Base-by-base conservation (phyloP, 2,888 invertebrate species). In the Cerceris ruficornis region DNA sequence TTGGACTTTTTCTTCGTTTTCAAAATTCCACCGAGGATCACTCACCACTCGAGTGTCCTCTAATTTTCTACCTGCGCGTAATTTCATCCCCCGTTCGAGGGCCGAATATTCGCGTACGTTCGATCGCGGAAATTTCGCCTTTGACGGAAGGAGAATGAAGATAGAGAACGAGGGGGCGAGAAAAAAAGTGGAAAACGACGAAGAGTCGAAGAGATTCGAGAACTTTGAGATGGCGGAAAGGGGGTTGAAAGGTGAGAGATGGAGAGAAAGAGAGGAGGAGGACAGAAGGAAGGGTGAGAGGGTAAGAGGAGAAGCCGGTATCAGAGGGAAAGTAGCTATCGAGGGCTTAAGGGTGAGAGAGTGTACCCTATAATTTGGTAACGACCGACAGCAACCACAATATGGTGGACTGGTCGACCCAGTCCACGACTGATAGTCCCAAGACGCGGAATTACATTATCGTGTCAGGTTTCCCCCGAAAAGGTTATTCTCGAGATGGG, bases 361-460 rank as follows among this genome's bases (percentile, higher is more conserved):
- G 5, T 42, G 43, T 8, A 42, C 43, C 39, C 15, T 13, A 62
- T 62, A 69, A 69, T 43, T 55, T 62, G 14, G 59, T 54, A 64
- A 69, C 39, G 39, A 50, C 15, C 8, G 11, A 14, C 58, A 58
- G 58, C 42, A 6, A 42, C 58, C 6, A 5, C 54, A 54, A 15
- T 1, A 54, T 13, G 43, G 43, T 15, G 68, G 52, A 50, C 11
- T 41, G 17, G 28, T 28, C 28, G 64, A 55, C 14, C 69, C n/a
- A 42, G 52, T 42, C 9, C 9, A 60, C 28, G 50, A 66, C 15
- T 41, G 43, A 75, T 61, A 42, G 61, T 65, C 42, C 17, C 71
- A 11, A 49, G 62, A 59, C 59, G 61, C 55, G 49, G 50, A 70
- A 79, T 73, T 78, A 59, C 61, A 55, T 79, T 70, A 69, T 70